Base-by-base conservation (phyloP, 1,140 invertebrate species). In the Drosophila parabipectinata region DNA sequence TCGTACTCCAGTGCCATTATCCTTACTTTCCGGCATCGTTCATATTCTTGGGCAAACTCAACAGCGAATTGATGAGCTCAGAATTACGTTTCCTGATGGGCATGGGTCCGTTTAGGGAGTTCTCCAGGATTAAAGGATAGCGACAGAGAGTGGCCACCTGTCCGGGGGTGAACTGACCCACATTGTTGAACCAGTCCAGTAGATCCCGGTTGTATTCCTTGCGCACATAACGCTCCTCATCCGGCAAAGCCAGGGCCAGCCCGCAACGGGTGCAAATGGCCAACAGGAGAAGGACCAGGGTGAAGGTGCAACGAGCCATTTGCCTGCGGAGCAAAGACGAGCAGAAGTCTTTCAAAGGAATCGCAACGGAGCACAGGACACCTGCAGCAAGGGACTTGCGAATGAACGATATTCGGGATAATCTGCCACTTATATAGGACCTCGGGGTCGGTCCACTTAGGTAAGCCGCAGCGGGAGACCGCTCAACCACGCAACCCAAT, bases 11-110 rank as follows among this genome's bases (percentile, higher is more conserved):
- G n/a, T 26, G 14, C 7, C 1, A 18, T 1, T 12, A n/a, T 18
- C 12, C 4, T 44, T 90, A 93, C 80, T 93, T 93, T 55, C 95
- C 95, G 14, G 94, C 95, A 64, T 95, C 95, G 67, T 95, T 94
- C 93, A 96, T 94, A 61, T 94, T 94, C 75, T 95, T 95, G 10
- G 95, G 95, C 28, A 96, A 82, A 26, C 94, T 94, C 1, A 96
- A 88, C 1, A 96, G 91, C 1, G 95, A 95, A 77, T 96, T 96
- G 59, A 96, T 96, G 4, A 96, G 91, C 76, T 96, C 95, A 0
- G 95, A 95, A 79, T 96, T 96, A 6, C 95, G 93, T 88, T 96
- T 96, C 1, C 90, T 91, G 62, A 92, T 77, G 8, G 68, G 67
- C 9, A 84, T 63, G 8, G 90, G 67, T 10, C 45, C 62, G 18